These are phyloP conservation scores for Chloroceryle aenea DNA, from an alignment of 2,113 vertebrate genomes.

Conservation along the genomic window DNA sequence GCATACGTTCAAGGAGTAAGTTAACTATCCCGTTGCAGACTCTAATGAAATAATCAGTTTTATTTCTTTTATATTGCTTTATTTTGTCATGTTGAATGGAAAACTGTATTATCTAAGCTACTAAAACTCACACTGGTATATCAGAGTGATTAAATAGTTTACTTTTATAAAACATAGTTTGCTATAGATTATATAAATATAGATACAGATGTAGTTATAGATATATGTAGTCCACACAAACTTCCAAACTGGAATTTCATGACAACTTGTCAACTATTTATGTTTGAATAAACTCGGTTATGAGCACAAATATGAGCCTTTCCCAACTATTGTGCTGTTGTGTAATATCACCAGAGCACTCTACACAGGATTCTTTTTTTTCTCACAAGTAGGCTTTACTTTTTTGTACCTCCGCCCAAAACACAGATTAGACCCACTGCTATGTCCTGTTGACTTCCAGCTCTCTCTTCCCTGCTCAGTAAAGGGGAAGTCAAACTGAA, in stretches of 20 bases:
- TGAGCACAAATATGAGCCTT: not conserved
- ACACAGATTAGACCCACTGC: not conserved
- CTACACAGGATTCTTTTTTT: not conserved
- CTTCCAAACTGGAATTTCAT: not conserved
- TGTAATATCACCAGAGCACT: not conserved
- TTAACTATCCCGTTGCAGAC: not conserved
- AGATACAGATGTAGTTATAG: too few relatives aligned
- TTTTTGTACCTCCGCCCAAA: not conserved
- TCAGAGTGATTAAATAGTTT: not conserved
- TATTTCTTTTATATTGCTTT: not conserved
- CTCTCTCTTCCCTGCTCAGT: not conserved
- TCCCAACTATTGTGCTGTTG: not conserved
- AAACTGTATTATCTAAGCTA: not conserved
- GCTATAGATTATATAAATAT: not conserved
- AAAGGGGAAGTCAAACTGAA: not conserved
- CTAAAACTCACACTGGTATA: not conserved
- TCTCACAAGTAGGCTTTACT: not conserved
- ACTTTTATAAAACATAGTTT: not conserved
- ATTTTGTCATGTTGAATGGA: not conserved
- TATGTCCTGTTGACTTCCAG: not conserved
- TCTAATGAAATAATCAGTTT: not conserved
- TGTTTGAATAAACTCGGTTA: not conserved
- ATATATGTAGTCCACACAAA: not conserved
- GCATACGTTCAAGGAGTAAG: not conserved
- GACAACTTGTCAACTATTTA: not conserved